These are phyloP conservation scores for Cecidostiba fungosa DNA, from an alignment of 2,888 invertebrate genomes.

Conservation along the genomic window DNA sequence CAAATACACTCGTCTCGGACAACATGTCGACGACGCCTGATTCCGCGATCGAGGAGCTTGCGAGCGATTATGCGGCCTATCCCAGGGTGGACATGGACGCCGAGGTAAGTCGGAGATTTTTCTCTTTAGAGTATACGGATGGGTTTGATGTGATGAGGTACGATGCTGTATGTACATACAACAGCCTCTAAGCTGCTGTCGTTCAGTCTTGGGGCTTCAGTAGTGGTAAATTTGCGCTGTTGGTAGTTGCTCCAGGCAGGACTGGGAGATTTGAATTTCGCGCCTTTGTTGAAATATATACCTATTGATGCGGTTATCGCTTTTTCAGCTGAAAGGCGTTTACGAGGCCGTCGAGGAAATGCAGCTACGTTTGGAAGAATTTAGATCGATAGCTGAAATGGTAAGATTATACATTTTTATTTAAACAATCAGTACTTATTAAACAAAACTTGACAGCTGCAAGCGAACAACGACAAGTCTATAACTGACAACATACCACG, in stretches of 20 bases:
- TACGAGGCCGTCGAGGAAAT: conserved; percentile 78
- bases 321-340: conserved; percentile 73
- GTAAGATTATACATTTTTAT: too few species aligned
- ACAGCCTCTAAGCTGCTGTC: too few species aligned
- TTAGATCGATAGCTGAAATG: conserved; percentile 79
- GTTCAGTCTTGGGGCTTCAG: background rate
- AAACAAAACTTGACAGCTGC: conserved; percentile 69
- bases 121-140: too few species aligned
- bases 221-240: background rate
- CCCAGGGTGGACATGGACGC: conserved; percentile 73
- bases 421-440: too few species aligned
- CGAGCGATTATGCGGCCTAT: conserved; percentile 75
- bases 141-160: too few species aligned
- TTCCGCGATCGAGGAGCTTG: conserved; percentile 74
- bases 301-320: background rate
- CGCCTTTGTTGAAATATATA: background rate
- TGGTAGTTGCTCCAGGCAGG: background rate
- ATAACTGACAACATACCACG: conserved; percentile 73
- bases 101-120: conserved; percentile 71
- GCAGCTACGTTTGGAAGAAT: conserved; percentile 79
- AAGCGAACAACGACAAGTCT: conserved; percentile 74
- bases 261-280: conserved; percentile 6
- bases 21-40: conserved; percentile 41
- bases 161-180: too few species aligned
- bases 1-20: background rate